These are phyloP conservation scores for Margarornis squamiger DNA, from an alignment of 2,797 vertebrate genomes.

Conservation along the genomic window DNA sequence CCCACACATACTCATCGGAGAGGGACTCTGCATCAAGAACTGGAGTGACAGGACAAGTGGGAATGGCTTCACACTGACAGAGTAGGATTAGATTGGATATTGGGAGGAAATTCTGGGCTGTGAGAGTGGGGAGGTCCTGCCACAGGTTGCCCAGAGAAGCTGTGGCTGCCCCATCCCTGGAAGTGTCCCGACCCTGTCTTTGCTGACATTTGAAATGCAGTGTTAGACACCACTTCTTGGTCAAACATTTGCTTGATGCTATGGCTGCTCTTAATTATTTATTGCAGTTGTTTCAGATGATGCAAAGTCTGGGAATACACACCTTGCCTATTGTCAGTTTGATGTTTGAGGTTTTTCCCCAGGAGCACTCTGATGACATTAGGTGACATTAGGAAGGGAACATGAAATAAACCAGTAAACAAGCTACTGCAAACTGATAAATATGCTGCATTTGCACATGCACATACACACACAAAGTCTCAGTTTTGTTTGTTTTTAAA, in stretches of 20 bases:
- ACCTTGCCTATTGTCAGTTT: constrained; percentile 11
- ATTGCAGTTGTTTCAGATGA: constrained; percentile 7
- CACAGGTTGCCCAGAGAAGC: neutral
- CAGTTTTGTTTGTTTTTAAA: neutral
- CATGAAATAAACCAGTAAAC: constrained; percentile 37
- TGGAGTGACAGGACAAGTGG: neutral
- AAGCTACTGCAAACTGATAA: constrained; percentile 16
- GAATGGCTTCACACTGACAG: neutral
- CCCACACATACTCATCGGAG: neutral
- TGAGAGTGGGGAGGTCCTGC: neutral
- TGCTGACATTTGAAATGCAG: constrained; percentile 12
- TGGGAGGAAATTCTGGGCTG: neutral
- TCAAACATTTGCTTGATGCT: constrained; percentile 15
- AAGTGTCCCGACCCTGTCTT: neutral
- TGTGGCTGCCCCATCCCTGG: neutral
- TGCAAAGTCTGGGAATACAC: constrained; percentile 15
- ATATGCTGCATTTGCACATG: neutral
- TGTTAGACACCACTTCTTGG: neutral
- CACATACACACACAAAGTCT: neutral
- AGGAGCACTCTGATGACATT: constrained; percentile 24
- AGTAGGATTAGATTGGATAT: neutral
- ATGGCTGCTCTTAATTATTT: constrained; percentile 31
- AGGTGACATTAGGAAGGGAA: constrained; percentile 18
- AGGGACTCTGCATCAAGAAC: neutral
- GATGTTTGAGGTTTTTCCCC: constrained; percentile 4